phyloP scores from a whole-genome alignment of 2,113 vertebrate species.

The Pyrgilauda ruficollis region DNA sequence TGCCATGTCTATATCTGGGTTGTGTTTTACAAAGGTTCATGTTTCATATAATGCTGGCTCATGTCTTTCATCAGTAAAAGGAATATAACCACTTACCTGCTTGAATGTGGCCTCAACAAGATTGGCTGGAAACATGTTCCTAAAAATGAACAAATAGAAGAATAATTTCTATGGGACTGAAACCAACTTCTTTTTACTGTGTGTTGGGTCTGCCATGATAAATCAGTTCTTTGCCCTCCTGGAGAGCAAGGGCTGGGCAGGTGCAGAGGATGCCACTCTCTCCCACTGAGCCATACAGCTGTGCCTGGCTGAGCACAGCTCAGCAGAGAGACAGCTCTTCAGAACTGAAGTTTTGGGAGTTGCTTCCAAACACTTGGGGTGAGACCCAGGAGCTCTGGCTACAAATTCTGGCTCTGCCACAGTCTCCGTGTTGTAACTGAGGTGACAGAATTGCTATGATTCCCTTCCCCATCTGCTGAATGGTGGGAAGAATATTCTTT shows the following conservation, averaged over 20 bases:
- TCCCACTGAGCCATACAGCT: background rate
- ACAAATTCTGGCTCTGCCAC: background rate
- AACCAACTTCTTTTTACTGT: background rate
- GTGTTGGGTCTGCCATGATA: background rate
- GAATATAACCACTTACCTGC: constrained; percentile 79
- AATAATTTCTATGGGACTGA: background rate
- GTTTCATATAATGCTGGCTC: background rate
- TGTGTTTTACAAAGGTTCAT: background rate
- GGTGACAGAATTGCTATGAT: background rate
- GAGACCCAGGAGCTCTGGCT: background rate
- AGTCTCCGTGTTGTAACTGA: background rate
- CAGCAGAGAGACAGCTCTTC: background rate
- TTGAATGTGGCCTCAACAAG: constrained; percentile 97
- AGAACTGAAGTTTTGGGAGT: background rate
- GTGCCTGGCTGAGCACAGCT: background rate
- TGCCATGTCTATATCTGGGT: background rate
- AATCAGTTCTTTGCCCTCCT: background rate
- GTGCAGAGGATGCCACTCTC: background rate
- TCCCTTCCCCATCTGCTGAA: background rate
- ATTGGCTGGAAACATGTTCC: constrained; percentile 99
- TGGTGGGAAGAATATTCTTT: background rate
- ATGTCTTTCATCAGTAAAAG: background rate
- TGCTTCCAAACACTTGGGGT: background rate
- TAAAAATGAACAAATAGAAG: constrained; percentile 69
- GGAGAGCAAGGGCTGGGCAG: background rate